Percentiles rank a stretch among this genome's conserved stretches.
Conservation (phyloP, 2,888 invertebrate genomes). For the Drosophila cracens region DNA sequence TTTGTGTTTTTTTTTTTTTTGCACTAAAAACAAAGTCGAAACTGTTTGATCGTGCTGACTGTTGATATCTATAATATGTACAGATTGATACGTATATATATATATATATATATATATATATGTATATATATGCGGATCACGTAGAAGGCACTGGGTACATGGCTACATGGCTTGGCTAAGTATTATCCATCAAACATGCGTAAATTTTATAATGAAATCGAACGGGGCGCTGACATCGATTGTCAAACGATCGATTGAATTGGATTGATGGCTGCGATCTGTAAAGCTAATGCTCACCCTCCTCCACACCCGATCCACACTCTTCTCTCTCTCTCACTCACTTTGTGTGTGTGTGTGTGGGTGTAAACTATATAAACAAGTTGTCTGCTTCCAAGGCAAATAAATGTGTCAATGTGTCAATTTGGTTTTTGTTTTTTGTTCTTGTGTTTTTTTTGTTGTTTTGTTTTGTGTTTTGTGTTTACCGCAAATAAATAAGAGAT, state of each 20-base stretch:
- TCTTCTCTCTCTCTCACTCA: neutral
- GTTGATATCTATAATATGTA: conserved; percentile 5
- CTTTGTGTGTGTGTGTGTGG: conserved; percentile 1
- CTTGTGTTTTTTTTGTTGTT: conserved; percentile 9
- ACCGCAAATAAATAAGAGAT: conserved; percentile 57
- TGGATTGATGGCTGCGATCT: conserved; percentile 43
- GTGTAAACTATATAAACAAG: conserved; percentile 13
- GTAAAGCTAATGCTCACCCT: conserved; percentile 20
- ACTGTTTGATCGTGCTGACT: conserved; percentile 18
- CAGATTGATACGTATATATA: conserved; percentile 3
- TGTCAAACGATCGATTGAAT: conserved; percentile 43
- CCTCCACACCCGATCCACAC: neutral
- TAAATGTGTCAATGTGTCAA: conserved; percentile 80
- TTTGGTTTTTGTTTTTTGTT: conserved; percentile 52
- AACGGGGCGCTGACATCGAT: conserved; percentile 59
- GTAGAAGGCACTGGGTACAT: conserved; percentile 40
- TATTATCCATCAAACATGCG: conserved; percentile 72
- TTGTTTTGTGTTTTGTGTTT: conserved; percentile 14
- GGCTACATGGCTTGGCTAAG: conserved; percentile 35
- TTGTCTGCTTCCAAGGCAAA: conserved; percentile 43
- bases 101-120: neutral
- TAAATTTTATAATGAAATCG: conserved; percentile 77
- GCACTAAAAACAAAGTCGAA: conserved; percentile 20
- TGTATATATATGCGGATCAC: conserved; percentile 46
- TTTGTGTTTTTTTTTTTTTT: neutral